Evolutionary conservation across 2,797 vertebrate genomes (phyloP), one percentile per base, ranked within the genome.

Genomic region (Miichthys miiuy): DNA sequence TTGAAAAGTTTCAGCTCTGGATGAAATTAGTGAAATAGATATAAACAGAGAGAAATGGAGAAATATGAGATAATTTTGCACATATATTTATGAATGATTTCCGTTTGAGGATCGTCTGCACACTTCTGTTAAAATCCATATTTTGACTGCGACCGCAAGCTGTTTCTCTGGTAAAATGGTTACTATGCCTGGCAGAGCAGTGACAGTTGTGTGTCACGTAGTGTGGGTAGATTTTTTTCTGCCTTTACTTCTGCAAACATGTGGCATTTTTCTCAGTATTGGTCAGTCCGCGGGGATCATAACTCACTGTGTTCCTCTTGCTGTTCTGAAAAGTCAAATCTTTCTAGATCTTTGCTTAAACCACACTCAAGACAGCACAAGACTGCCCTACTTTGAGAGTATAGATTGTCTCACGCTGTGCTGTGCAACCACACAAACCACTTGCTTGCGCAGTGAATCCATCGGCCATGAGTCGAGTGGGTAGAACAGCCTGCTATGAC

Each of bases 381-480:
- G 38, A 21, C 38, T 66, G 25, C 52, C 13, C 46, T 51, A 20
- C 16, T 55, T 46, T 52, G 63, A 61, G 6, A 9, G 0, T 51
- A 30, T 1, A 60, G 8, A 56, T 17, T 30, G 16, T 78, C 65
- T 58, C 71, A 75, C 34, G 3, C 30, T 78, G 18, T 34, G 55
- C 73, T 65, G 55, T 54, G 14, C 9, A 87, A 88, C 91, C 90
- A 82, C 86, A 86, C 68, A 65, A 77, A 84, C 88, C 87, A 60
- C 70, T 0, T 48, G 27, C 57, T 69, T 4, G 13, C 47, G 82
- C 34, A 71, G n/a, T 47, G n/a, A 10, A 8, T 50, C 68, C 41
- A 27, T 11, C 6, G 10, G 57, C 70, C 51, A 66, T 4, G 14
- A 12, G 20, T 4, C 30, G 3, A 42, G 18, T 67, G 60, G 25